Conservation (phyloP, 64 coral and sea anemone genomes). For the Actinia equina region DNA sequence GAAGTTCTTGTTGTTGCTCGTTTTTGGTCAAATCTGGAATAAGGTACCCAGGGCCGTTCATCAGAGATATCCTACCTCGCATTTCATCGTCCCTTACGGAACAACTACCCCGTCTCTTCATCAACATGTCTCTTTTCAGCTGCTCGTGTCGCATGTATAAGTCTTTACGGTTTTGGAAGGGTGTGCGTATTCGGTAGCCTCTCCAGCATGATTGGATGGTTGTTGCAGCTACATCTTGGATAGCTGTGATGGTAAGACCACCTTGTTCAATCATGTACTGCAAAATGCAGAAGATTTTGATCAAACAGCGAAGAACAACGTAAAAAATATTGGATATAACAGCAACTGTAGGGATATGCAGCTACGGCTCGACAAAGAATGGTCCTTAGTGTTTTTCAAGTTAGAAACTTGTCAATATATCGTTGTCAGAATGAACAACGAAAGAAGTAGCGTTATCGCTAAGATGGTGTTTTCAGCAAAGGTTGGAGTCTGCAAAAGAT, state of each 20-base stretch:
- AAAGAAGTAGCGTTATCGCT: too few species aligned
- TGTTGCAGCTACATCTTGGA: slow-evolving; percentile 76
- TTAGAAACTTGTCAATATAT: too few species aligned
- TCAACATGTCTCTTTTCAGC: slow-evolving; percentile 38
- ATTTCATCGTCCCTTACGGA: background rate
- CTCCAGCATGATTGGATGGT: slow-evolving; percentile 76
- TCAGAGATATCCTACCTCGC: background rate
- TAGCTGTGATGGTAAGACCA: slow-evolving; percentile 69
- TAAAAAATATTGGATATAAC: too few species aligned
- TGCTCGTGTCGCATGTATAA: slow-evolving; percentile 58
- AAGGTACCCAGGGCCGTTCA: background rate
- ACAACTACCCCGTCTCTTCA: background rate
- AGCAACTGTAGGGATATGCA: too few species aligned
- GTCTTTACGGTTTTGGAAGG: slow-evolving; percentile 55
- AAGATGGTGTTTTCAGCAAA: too few species aligned
- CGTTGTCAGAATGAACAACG: too few species aligned
- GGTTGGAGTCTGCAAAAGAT: too few species aligned
- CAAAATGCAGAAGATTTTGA: background rate
- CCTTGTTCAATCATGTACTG: slow-evolving; percentile 88
- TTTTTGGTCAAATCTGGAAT: background rate
- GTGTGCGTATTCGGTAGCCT: slow-evolving; percentile 61
- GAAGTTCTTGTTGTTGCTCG: background rate
- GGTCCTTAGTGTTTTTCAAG: too few species aligned
- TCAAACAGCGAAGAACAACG: too few species aligned
- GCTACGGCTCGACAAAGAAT: too few species aligned